Evolutionary conservation across 2,113 vertebrate genomes (phyloP), one percentile per base, ranked within the genome.

Genomic region (Oncorhynchus nerka): DNA sequence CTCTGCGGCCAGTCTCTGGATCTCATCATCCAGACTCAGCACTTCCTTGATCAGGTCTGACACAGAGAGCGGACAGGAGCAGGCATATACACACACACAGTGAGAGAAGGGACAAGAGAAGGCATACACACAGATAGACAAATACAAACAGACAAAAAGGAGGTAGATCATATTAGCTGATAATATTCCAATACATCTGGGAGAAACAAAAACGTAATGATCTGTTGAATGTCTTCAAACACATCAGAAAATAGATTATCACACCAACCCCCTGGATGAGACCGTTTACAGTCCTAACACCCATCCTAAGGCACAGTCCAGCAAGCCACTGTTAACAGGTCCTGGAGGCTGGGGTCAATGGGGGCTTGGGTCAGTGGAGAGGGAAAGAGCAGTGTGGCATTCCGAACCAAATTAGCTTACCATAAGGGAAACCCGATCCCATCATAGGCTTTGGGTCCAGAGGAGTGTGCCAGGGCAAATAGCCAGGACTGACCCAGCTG

Each of bases 1-100:
- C 86, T 99, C 97, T 0, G 89, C 89, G 5, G 98, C 97, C 85
- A 99, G 77, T 81, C 95, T 95, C 93, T 99, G 95, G 90, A 99
- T 99, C 94, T 99, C 97, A 72, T 98, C 95, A 69, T 99, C 97
- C 93, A 98, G 93, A 81, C 94, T 94, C 84, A 99, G 92, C 67
- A 99, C 96, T 77, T 99, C 97, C 77, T 98, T 99, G 77, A 99
- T 99, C 82, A 97, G 84, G 84, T 97, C 98, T 99, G 78, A 87
- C 9, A 74, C 1, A 30, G 9, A 45, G 57, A 66, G 1, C 70
- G 5, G 6, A 15, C 4, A 19, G 22, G 22, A 24, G 24, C 24
- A 26, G 24, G 22, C 9, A 28, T 65, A 11, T 19, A 22, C 3
- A 24, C n/a, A 15, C n/a, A 15, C 34, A 34, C 1, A 34, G 34